Evolutionary conservation across 2,797 vertebrate species (phyloP).

Genomic region (Xenentodon cancila): DNA sequence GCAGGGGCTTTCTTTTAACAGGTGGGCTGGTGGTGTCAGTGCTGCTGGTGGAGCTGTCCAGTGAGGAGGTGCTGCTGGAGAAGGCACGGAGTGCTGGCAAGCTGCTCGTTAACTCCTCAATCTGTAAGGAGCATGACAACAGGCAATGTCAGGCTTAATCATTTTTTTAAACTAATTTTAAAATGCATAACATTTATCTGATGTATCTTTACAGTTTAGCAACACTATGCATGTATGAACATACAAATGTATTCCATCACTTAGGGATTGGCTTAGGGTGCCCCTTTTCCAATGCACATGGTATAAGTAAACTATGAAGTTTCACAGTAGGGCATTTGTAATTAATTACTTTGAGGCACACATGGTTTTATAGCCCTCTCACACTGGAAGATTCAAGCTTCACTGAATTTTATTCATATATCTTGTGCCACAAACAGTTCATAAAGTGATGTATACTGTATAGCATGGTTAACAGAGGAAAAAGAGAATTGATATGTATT

Average conservation of each 20-base stretch:
- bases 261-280: neutral
- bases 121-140: constrained; percentile 75
- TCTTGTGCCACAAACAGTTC: too few species aligned
- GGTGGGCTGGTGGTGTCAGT: constrained; percentile 92
- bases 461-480: too few species aligned
- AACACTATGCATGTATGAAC: neutral
- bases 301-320: constrained; percentile 1
- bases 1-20: constrained; percentile 90
- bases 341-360: neutral
- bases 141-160: constrained; percentile 1
- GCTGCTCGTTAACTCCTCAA: constrained; percentile 95
- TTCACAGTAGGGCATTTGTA: neutral
- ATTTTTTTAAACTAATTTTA: neutral
- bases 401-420: too few species aligned
- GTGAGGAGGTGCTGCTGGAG: constrained; percentile 91
- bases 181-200: neutral
- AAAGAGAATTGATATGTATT: too few species aligned
- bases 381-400: too few species aligned
- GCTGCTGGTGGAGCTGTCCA: constrained; percentile 90
- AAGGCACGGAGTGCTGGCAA: constrained; percentile 88
- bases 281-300: neutral
- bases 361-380: too few species aligned
- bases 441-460: too few species aligned
- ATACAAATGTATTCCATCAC: neutral
- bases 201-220: neutral